Evolutionary conservation across 2,888 invertebrate species (phyloP).

Genomic region (Flexamia atlantica): DNA sequence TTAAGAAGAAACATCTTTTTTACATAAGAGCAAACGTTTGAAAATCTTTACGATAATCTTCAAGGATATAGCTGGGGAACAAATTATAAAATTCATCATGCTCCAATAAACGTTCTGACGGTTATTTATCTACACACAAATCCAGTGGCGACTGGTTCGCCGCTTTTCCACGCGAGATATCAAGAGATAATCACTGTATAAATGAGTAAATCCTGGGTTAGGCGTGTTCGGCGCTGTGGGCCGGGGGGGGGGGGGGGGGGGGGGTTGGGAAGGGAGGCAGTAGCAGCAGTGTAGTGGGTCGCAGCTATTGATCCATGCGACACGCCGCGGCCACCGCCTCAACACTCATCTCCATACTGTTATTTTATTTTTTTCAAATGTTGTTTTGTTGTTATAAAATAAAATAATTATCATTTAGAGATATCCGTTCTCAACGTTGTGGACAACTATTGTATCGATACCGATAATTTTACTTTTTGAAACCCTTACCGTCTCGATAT

Average conservation of each 20-base stretch:
- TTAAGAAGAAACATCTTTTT: no score
- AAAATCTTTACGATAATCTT: no score
- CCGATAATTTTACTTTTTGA: no score
- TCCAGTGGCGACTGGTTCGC: slow-evolving; percentile 12
- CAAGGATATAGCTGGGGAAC: no score
- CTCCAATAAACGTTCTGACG: not conserved
- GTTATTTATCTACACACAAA: slow-evolving; percentile 3
- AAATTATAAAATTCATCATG: no score
- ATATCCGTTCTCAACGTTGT: no score
- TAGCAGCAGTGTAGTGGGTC: slow-evolving; percentile 9
- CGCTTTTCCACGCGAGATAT: slow-evolving; percentile 34
- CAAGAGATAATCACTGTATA: slow-evolving; percentile 43
- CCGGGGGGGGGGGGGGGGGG: not conserved
- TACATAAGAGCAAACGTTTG: no score
- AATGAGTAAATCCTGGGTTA: slow-evolving; percentile 45
- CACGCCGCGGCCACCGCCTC: slow-evolving; percentile 10
- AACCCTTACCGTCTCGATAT: no score
- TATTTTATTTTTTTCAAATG: not conserved
- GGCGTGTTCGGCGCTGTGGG: not conserved
- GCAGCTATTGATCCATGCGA: slow-evolving; percentile 38
- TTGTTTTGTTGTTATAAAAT: no score
- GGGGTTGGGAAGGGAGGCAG: not conserved
- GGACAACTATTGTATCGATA: no score
- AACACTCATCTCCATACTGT: slow-evolving; percentile 31
- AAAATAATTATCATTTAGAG: no score